Base-by-base conservation (phyloP, 37 sponge, comb jelly and placozoan species). In the Theonella swinhoei region DNA sequence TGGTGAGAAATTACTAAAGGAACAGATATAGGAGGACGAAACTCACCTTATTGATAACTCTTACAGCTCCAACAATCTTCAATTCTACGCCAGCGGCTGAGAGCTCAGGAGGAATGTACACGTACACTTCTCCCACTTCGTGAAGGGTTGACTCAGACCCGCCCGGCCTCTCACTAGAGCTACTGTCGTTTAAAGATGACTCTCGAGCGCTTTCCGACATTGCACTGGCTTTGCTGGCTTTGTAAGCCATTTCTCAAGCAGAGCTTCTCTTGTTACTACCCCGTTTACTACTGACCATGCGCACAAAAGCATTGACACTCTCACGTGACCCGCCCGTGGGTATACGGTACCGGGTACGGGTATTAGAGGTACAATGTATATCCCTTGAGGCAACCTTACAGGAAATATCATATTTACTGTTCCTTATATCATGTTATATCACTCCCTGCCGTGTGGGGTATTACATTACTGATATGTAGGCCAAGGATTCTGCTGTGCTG, bases 71-170 rank as follows among this genome's bases (percentile, higher is more conserved):
- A 24, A 29, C 75, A n/a, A 93, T 79, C 36, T 86, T 66, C 34
- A 93, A 68, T 32, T 93, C 94, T 30, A 89, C 82, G 2, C 80
- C 87, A 19, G 94, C 88, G 11, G 94, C 94, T 2, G 90, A 89
- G 32, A 82, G 70, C 42, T 93, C 94, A 2, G 87, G 68, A 24
- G 94, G 88, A 31, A 93, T 93, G 77, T 87, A 66, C 8, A 87
- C 39, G 63, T 76, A 87, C 37, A 93, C 94, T 19, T 93, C 78
- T 22, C 79, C n/a, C 39, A 89, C 89, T 60, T 74, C 75, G 69
- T 89, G 67, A 47, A 83, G 54, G 54, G 54, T 47, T 14, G 54
- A 47, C 54, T 47, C 54, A 14, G 54, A 14, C 54, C 54, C 14
- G 11, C 14, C 54, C 54, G 7, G 11, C 54, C 54, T 47, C 54